Evolutionary conservation across 1,140 invertebrate genomes (phyloP).

Genomic region (Coboldia fuscipes): DNA sequence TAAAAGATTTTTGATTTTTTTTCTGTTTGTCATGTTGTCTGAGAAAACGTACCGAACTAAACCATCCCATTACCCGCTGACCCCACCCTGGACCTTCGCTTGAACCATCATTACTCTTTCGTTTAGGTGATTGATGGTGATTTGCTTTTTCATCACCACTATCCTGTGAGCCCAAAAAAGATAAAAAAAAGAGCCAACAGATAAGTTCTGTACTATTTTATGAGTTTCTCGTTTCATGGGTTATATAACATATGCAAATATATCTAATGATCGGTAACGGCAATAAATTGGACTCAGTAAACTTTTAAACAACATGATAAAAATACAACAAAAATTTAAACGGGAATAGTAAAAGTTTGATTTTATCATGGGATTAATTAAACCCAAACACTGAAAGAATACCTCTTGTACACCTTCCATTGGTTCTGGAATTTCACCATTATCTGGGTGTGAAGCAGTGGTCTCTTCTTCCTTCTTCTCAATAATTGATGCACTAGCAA

Average conservation of each 20-base stretch:
- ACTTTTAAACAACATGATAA: too few species aligned
- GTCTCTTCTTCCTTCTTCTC: conserved; percentile 56
- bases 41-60: conserved; percentile 39
- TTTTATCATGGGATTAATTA: too few species aligned
- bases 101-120: too few species aligned
- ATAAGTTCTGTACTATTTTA: background rate
- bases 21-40: too few species aligned
- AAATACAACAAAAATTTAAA: too few species aligned
- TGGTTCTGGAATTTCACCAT: conserved; percentile 26
- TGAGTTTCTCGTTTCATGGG: too few species aligned
- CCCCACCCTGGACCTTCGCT: conserved; percentile 37
- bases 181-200: background rate
- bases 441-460: conserved; percentile 29
- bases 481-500: conserved; percentile 63
- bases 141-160: conserved; percentile 11
- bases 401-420: conserved; percentile 26
- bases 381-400: too few species aligned
- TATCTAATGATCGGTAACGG: too few species aligned
- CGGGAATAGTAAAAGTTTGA: too few species aligned
- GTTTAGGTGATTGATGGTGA: conserved; percentile 19
- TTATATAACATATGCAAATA: too few species aligned
- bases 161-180: background rate
- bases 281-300: too few species aligned
- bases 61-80: conserved; percentile 40
- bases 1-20: too few species aligned